Evolutionary conservation across 2,888 invertebrate genomes (phyloP), one percentile per base, ranked within the genome.

Genomic region (Philonicus albiceps): DNA sequence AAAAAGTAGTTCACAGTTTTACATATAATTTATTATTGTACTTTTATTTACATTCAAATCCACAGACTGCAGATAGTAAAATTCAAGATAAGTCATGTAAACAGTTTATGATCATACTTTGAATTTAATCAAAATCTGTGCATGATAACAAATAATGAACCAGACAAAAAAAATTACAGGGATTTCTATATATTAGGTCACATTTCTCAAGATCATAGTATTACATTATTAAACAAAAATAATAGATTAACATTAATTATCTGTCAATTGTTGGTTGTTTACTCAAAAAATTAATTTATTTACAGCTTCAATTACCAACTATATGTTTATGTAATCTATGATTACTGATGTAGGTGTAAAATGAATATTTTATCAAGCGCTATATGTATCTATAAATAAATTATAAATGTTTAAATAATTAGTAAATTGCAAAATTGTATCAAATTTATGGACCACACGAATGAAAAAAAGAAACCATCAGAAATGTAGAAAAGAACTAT

Each of bases 241-340:
- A 64, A 53, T 2, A 19, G 19, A 53, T 2, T 53, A 64, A 27
- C 2, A 27, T 78, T 37, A 78, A 83, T n/a, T 31, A 22, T 83
- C 34, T 83, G 83, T 83, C 83, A 83, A 83, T 83, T 83, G 11
- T 83, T 37, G 83, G 83, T 72, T 83, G 83, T 83, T 34, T 83
- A 13, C 34, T 27, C 6, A 64, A 11, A 64, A 19, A 19, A 6
- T 49, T 49, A 1, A 49, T 64, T 34, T 31, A 43, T 83, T 22
- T 34, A 72, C 64, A 30, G 72, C 83, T 83, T 64, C 55, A 83
- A 81, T 22, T 34, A 30, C 55, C 31, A 81, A 72, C 16, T 84
- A 84, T 74, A 85, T 85, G 75, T 85, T 75, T 43, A 75, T 85
- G 85, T 85, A 85, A 85, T 85, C 85, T 85, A 75, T 85, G 85